phyloP scores from a whole-genome alignment of 2,888 invertebrate genomes.

The Odontocolon sp. region DNA sequence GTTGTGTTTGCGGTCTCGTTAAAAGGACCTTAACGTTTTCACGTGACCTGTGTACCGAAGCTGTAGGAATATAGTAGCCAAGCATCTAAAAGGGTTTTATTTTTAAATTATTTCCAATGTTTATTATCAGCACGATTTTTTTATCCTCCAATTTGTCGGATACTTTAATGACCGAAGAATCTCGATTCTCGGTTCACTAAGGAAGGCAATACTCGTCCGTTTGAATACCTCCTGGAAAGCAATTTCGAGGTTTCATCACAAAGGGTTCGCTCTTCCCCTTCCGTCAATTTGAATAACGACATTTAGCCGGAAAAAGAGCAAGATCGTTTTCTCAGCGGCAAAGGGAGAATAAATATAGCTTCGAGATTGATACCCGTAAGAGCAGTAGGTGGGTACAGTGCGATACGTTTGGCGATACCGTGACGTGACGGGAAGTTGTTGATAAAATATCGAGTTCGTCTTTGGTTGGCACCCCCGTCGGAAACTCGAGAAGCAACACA shows the following conservation, averaged over 20 bases:
- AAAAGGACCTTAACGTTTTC: too few relatives aligned
- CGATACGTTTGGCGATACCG: neutral
- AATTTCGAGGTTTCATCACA: constrained; percentile 4
- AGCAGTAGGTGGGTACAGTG: neutral
- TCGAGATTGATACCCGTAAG: neutral
- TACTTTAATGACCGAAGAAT: neutral
- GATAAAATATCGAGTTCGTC: constrained; percentile 10
- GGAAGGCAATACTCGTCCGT: too few relatives aligned
- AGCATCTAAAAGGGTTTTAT: too few relatives aligned
- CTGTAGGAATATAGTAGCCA: too few relatives aligned
- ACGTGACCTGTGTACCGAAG: too few relatives aligned
- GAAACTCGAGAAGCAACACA: neutral
- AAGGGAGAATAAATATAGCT: neutral
- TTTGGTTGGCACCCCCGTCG: neutral
- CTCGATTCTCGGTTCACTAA: neutral
- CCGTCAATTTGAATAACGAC: constrained; percentile 22
- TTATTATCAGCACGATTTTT: too few relatives aligned
- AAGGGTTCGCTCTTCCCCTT: neutral
- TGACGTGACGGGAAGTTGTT: constrained; percentile 7
- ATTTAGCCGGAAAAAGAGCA: neutral
- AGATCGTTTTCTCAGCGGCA: neutral
- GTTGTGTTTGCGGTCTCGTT: too few relatives aligned
- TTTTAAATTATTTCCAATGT: too few relatives aligned
- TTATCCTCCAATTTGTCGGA: neutral
- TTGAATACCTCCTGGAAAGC: neutral